Evolutionary conservation across 2,797 vertebrate genomes (phyloP).

Genomic region (Macroramphosus scolopax): DNA sequence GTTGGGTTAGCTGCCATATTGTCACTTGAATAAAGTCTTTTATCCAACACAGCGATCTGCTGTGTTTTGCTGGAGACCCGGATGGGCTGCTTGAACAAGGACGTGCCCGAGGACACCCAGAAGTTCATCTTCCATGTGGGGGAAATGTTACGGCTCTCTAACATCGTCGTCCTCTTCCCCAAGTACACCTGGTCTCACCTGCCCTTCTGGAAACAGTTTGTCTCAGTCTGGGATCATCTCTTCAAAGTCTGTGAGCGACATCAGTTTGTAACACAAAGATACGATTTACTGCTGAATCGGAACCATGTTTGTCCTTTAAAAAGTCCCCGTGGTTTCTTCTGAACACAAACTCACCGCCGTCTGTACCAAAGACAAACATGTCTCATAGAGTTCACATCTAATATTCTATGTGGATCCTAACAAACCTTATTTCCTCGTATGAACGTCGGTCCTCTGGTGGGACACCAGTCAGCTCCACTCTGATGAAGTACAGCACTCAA

Average conservation of each 20-base stretch:
- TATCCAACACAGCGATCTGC: constrained; percentile 73
- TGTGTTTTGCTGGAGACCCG: constrained; percentile 79
- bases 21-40: background rate
- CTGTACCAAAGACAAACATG: no score
- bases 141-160: constrained; percentile 79
- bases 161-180: constrained; percentile 73
- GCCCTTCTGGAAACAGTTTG: constrained; percentile 77
- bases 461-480: no score
- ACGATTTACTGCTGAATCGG: no score
- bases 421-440: no score
- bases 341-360: no score
- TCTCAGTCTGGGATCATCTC: constrained; percentile 77
- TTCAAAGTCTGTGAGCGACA: constrained; percentile 75
- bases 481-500: no score
- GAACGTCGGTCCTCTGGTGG: no score
- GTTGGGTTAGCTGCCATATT: background rate
- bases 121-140: constrained; percentile 81
- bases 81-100: constrained; percentile 78
- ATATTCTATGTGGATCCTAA: no score
- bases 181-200: constrained; percentile 72
- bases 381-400: no score
- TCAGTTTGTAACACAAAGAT: no score
- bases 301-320: no score
- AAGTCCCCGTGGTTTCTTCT: no score
- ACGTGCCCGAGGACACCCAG: constrained; percentile 74